phyloP scores from a whole-genome alignment of 2,113 vertebrate species.

The Microcebus griseorufus region DNA sequence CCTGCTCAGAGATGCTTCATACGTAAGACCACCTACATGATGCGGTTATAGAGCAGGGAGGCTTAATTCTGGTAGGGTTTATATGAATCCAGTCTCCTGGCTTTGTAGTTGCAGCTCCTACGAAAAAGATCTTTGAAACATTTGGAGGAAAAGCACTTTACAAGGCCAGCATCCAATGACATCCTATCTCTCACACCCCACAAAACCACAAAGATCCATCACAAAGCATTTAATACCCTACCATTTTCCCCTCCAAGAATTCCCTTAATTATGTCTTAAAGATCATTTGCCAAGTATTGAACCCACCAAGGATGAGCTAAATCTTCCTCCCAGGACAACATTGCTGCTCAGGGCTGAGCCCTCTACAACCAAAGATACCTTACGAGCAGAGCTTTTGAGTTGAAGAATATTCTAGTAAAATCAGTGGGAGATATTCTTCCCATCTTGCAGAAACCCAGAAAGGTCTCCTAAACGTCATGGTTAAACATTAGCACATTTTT shows the following conservation, averaged over 20 bases:
- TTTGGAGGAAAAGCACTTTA: background rate
- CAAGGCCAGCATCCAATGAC: background rate
- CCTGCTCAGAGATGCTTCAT: background rate
- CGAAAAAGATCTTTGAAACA: constrained; percentile 1
- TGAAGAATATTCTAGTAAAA: background rate
- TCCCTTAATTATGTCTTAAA: background rate
- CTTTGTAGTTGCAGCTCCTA: background rate
- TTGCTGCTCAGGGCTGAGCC: background rate
- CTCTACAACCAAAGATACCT: background rate
- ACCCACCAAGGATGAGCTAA: background rate
- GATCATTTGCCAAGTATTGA: background rate
- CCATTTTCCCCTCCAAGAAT: background rate
- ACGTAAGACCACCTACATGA: background rate
- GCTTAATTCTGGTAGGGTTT: background rate
- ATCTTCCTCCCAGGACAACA: background rate
- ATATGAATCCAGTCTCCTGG: background rate
- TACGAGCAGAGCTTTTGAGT: background rate
- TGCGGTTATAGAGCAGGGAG: background rate
- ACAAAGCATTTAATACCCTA: background rate
- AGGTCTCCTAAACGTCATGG: background rate
- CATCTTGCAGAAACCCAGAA: background rate
- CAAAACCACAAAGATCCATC: background rate
- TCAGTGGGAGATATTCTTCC: background rate
- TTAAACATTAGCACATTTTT: background rate
- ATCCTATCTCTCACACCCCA: background rate